phyloP scores from a whole-genome alignment of 2,113 vertebrate species.

The Pachycephala philippinensis region DNA sequence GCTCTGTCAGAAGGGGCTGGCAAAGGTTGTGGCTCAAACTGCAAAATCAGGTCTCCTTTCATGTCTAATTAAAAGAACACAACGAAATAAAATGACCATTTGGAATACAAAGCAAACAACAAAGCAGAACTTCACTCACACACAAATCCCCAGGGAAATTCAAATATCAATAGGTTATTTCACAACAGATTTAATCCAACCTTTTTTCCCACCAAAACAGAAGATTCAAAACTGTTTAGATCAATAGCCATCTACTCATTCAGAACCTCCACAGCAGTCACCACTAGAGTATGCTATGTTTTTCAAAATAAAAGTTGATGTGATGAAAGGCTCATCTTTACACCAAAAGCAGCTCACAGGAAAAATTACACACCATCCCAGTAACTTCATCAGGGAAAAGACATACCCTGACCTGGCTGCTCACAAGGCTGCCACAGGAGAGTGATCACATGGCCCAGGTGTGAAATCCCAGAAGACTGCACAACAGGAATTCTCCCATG shows the following conservation, averaged over 20 bases:
- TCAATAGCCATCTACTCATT: not conserved
- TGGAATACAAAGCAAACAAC: not conserved
- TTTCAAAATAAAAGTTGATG: not conserved
- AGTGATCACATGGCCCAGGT: not conserved
- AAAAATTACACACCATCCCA: not conserved
- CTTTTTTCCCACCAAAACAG: not conserved
- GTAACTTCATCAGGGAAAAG: not conserved
- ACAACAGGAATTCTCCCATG: not conserved
- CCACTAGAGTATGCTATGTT: not conserved
- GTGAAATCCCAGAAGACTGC: not conserved
- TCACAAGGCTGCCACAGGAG: not conserved
- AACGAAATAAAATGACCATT: not conserved
- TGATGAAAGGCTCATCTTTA: not conserved
- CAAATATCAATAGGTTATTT: not conserved
- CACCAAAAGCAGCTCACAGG: not conserved
- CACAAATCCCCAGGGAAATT: not conserved
- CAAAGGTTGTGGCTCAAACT: constrained; percentile 87
- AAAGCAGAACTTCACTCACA: not conserved
- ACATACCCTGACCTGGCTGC: not conserved
- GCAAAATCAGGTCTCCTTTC: constrained; percentile 82
- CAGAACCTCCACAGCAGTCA: not conserved
- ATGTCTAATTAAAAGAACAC: constrained; percentile 72
- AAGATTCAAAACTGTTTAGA: not conserved
- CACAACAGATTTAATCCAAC: not conserved
- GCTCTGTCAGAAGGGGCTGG: constrained; percentile 69